Conservation (phyloP, 2,888 invertebrate genomes). For the Cacoxenus indagator region DNA sequence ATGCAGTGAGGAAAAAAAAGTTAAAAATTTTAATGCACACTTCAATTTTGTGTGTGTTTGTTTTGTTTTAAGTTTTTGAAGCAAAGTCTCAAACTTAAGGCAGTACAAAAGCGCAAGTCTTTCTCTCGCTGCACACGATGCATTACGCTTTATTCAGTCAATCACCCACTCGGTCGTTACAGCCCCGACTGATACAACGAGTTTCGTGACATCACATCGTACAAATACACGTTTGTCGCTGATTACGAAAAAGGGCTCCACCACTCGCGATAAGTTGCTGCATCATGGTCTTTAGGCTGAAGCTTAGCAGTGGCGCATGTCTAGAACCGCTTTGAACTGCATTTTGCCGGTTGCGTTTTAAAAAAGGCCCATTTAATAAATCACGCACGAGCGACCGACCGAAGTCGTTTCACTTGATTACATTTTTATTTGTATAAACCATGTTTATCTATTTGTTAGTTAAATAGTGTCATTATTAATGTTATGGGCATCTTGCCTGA, state of each 20-base stretch:
- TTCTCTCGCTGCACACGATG: too few species aligned
- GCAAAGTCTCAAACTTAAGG: too few species aligned
- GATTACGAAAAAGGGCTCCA: too few species aligned
- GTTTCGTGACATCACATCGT: background rate
- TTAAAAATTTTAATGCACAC: too few species aligned
- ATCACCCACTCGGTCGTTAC: background rate
- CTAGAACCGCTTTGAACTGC: constrained; percentile 44
- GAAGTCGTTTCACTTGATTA: constrained; percentile 30
- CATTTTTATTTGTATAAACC: constrained; percentile 22
- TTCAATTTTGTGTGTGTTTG: too few species aligned
- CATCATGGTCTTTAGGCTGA: constrained; percentile 29
- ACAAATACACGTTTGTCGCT: constrained; percentile 16
- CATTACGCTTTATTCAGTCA: background rate
- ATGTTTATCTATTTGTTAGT: constrained; percentile 25
- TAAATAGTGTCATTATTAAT: constrained; percentile 33
- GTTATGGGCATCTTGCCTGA: background rate
- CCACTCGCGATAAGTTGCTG: background rate
- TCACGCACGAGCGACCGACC: background rate
- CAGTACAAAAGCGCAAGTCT: too few species aligned
- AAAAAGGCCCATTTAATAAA: background rate
- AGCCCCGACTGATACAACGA: background rate
- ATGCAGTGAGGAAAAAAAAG: too few species aligned
- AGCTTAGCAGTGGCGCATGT: constrained; percentile 29
- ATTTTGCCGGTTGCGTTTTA: constrained; percentile 31
- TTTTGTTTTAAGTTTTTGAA: too few species aligned